Conservation (phyloP, 2,888 invertebrate genomes). For the Cataglyphis albicans region DNA sequence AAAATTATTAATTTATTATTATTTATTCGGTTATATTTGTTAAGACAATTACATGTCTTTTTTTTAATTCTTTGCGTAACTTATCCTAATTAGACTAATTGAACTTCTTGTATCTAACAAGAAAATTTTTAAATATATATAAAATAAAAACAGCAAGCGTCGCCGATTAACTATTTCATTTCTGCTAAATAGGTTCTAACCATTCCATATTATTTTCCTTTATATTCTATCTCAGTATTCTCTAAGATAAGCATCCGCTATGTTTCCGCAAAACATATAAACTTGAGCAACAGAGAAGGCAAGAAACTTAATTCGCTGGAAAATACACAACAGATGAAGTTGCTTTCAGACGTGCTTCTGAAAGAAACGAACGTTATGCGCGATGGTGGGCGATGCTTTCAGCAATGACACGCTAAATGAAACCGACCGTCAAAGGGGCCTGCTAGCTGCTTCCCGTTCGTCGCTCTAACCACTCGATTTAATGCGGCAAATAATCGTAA, state of each 20-base stretch:
- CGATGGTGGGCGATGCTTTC: constrained; percentile 36
- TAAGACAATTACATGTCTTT: too few relatives aligned
- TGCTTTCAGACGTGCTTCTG: constrained; percentile 65
- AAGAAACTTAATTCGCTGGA: constrained; percentile 82
- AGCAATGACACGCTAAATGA: constrained; percentile 57
- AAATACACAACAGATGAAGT: constrained; percentile 81
- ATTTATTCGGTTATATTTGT: too few relatives aligned
- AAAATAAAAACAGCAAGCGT: too few relatives aligned
- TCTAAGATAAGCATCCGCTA: constrained; percentile 72
- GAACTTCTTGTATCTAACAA: too few relatives aligned
- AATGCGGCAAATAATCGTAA: constrained; percentile 73
- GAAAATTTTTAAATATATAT: too few relatives aligned
- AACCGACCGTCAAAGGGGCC: constrained; percentile 58
- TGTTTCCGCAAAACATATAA: constrained; percentile 81
- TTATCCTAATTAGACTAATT: too few relatives aligned
- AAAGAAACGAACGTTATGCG: constrained; percentile 36
- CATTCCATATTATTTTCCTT: too few relatives aligned
- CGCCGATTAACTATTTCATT: too few relatives aligned
- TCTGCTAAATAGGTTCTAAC: too few relatives aligned
- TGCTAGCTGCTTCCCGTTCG: constrained; percentile 42
- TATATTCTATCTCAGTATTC: too few relatives aligned
- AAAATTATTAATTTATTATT: too few relatives aligned
- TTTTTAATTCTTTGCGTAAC: too few relatives aligned
- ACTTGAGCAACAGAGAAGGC: constrained; percentile 80
- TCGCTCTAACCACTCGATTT: constrained; percentile 57